Conservation (phyloP, 2,888 invertebrate genomes). For the Didymodactylos carnosus region DNA sequence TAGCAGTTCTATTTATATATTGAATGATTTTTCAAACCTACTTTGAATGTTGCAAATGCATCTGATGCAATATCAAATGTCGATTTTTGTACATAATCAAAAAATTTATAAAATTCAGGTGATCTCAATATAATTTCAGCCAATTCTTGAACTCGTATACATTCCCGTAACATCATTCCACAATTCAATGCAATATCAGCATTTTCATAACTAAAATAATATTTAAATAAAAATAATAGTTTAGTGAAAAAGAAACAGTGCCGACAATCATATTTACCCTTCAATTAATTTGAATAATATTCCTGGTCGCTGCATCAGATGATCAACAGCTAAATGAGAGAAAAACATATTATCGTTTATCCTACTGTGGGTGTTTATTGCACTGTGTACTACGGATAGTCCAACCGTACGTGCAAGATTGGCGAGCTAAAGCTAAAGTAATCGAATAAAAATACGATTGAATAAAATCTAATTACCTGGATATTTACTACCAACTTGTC, state of each 20-base stretch:
- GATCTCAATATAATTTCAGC: slow-evolving; percentile 94
- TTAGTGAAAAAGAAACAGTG: neutral
- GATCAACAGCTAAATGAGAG: slow-evolving; percentile 78
- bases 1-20: neutral
- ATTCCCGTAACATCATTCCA: slow-evolving; percentile 94
- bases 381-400: no score
- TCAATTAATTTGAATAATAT: slow-evolving; percentile 86
- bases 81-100: slow-evolving; percentile 95
- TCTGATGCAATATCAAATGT: slow-evolving; percentile 99
- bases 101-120: slow-evolving; percentile 97
- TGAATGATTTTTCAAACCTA: slow-evolving; percentile 30
- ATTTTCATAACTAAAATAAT: slow-evolving; percentile 52
- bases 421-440: no score
- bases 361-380: no score
- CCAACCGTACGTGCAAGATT: no score
- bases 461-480: no score
- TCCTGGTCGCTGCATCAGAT: slow-evolving; percentile 89
- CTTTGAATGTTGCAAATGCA: slow-evolving; percentile 99
- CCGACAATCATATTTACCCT: slow-evolving; percentile 44
- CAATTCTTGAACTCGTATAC: slow-evolving; percentile 87
- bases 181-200: slow-evolving; percentile 97
- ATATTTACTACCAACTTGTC: slow-evolving; percentile 90
- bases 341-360: no score
- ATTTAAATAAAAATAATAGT: slow-evolving; percentile 35
- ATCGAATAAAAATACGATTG: no score